Evolutionary conservation across 2,113 vertebrate species (phyloP).

Genomic region (Synodontis membranacea): DNA sequence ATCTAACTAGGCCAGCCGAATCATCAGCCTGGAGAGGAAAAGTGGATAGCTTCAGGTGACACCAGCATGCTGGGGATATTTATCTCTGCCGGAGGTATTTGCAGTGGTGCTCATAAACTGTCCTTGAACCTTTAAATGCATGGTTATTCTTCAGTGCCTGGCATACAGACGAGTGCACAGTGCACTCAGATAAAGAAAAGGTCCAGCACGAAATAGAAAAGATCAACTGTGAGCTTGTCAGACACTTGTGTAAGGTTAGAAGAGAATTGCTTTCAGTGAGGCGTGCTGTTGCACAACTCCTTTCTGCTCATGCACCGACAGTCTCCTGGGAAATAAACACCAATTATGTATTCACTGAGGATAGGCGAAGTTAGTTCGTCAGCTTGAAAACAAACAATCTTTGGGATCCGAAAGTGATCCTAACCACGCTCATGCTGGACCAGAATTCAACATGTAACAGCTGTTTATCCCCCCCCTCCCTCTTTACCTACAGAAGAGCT

Average conservation of each 20-base stretch:
- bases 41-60: conserved; percentile 37
- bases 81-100: conserved; percentile 36
- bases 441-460: background rate
- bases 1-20: conserved; percentile 38
- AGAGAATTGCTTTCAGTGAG: background rate
- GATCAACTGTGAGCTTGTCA: conserved; percentile 32
- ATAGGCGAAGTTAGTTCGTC: conserved; percentile 19
- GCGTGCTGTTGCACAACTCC: background rate
- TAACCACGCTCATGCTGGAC: background rate
- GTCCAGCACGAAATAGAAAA: background rate
- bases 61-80: conserved; percentile 15
- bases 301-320: conserved; percentile 15
- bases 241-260: conserved; percentile 19
- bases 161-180: background rate
- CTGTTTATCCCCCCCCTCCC: background rate
- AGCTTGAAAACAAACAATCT: conserved; percentile 18
- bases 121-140: conserved; percentile 45
- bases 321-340: conserved; percentile 33
- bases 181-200: conserved; percentile 23
- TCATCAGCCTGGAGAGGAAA: conserved; percentile 35
- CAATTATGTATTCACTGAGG: conserved; percentile 31
- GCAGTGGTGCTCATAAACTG: conserved; percentile 38
- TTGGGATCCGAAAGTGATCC: background rate
- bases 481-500: background rate
- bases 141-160: conserved; percentile 15